Percentiles rank a stretch among this genome's conserved stretches.
phyloP scores from a whole-genome alignment of 2,113 vertebrate genomes.

The Epinephelus fuscoguttatus region DNA sequence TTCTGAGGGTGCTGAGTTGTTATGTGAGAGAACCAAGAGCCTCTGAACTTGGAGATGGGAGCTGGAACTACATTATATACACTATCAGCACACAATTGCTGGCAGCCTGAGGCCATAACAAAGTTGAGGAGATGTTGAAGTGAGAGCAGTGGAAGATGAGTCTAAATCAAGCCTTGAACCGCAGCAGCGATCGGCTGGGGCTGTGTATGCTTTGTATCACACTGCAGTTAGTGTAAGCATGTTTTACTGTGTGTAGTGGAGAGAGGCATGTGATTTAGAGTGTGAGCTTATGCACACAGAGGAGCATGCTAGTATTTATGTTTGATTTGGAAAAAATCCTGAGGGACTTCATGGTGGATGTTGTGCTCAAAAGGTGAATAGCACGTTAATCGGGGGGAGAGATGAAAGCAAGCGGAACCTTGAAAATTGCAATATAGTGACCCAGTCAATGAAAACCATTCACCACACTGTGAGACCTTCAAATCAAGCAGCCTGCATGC shows the following conservation, averaged over 20 bases:
- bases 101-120: conserved; percentile 77
- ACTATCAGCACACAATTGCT: conserved; percentile 62
- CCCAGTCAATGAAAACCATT: conserved; percentile 66
- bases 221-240: conserved; percentile 24
- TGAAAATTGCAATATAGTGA: conserved; percentile 55
- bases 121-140: conserved; percentile 63
- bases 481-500: conserved; percentile 41
- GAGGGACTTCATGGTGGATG: conserved; percentile 56
- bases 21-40: conserved; percentile 61
- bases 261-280: conserved; percentile 28
- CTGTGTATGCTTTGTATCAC: conserved; percentile 55
- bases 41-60: conserved; percentile 68
- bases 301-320: conserved; percentile 46
- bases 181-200: conserved; percentile 34
- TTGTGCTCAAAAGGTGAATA: conserved; percentile 62
- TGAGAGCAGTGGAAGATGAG: conserved; percentile 57
- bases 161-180: conserved; percentile 69
- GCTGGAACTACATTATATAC: conserved; percentile 67
- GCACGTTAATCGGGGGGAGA: conserved; percentile 49
- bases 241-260: conserved; percentile 17
- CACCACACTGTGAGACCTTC: conserved; percentile 58
- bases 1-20: conserved; percentile 58
- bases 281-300: conserved; percentile 37
- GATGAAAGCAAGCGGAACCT: conserved; percentile 69
- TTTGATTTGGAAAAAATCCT: conserved; percentile 55